Base-by-base conservation (phyloP, 2,888 invertebrate species). In the Sacculina carcini region DNA sequence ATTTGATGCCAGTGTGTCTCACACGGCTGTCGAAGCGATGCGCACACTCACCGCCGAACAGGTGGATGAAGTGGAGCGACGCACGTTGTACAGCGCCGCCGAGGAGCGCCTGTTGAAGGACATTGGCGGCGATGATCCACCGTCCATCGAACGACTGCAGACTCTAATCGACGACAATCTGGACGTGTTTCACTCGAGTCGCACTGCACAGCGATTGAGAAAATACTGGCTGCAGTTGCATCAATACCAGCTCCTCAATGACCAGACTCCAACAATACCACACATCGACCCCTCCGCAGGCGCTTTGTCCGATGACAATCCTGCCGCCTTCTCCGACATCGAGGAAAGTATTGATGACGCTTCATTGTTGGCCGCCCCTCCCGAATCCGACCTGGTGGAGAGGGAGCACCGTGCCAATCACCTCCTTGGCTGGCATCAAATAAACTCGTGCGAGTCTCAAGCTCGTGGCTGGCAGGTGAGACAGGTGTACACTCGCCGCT, bases 191-290 rank as follows among this genome's bases (percentile, higher is more conserved):
- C 85, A 86, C 63, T 77, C 79, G 3, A 78, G 83, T 1, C 74
- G 98, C 55, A 90, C 87, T 1, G 75, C 89, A 1, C 84, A 83
- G 64, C 71, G 80, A 1, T 68, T 96, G 36, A 73, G 79, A 63
- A 75, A 76, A 50, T 92, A 96, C 63, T 96, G 96, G 94, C 77
- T 81, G 58, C 71, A 86, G 29, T 74, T 96, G 68, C 86, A 85
- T 62, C 84, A 89, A 64, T 90, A 89, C 64, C 80, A 83, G 60
- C 68, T 96, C 31, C 67, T 96, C 51, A 82, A 85, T 0, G 90
- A 92, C 66, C 94, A 94, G 69, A 73, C 75, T 48, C n/a, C n/a
- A n/a, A n/a, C n/a, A n/a, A n/a, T n/a, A n/a, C n/a, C n/a, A n/a
- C n/a, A n/a, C n/a, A n/a, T n/a, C n/a, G 77, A 53, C 12, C 51